Evolutionary conservation across 2,888 invertebrate species (phyloP).

Genomic region (Pterobdella sp.): DNA sequence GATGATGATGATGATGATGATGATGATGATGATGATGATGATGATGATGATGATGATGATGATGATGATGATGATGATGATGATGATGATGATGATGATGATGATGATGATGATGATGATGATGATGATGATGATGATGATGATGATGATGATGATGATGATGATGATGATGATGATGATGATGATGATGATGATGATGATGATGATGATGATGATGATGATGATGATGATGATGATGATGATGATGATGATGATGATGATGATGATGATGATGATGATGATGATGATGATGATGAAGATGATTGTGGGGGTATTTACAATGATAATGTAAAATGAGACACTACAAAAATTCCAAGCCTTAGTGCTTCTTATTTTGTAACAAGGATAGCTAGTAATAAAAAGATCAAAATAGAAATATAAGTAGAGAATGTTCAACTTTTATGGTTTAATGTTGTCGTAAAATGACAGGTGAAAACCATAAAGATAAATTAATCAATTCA

Average conservation of each 20-base stretch:
- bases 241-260: neutral
- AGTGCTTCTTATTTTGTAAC: too few relatives aligned
- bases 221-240: neutral
- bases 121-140: neutral
- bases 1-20: neutral
- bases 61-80: neutral
- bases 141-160: neutral
- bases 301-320: neutral
- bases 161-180: neutral
- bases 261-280: constrained; percentile 3
- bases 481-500: too few relatives aligned
- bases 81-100: neutral
- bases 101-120: neutral
- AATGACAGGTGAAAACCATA: too few relatives aligned
- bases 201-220: neutral
- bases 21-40: neutral
- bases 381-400: too few relatives aligned
- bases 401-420: too few relatives aligned
- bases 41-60: neutral
- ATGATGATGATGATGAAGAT: neutral
- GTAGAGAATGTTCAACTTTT: too few relatives aligned
- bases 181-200: neutral
- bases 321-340: too few relatives aligned
- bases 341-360: too few relatives aligned
- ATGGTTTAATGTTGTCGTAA: too few relatives aligned